A percentile compares a stretch with the other conserved stretches of the same genome.
Conservation (phyloP, 2,113 vertebrate genomes). For the Eubucco bourcierii region DNA sequence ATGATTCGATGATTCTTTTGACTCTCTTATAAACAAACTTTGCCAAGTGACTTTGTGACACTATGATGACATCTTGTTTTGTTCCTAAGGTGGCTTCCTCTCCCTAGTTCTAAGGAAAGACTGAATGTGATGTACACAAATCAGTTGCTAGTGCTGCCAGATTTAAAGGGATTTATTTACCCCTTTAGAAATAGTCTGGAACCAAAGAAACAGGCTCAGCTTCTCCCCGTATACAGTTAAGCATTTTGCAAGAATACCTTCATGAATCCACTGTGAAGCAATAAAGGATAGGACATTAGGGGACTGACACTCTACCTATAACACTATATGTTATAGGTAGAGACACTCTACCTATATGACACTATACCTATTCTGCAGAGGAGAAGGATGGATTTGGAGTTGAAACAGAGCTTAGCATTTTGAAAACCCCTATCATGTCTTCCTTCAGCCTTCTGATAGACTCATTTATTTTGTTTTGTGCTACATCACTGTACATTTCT, state of each 20-base stretch:
- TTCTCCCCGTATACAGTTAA: neutral
- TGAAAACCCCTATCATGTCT: neutral
- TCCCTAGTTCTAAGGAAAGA: neutral
- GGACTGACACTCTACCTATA: neutral
- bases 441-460: neutral
- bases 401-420: slow-evolving; percentile 1
- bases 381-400: neutral
- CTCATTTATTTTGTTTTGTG: neutral
- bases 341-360: neutral
- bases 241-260: neutral
- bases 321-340: no score
- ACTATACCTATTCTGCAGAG: slow-evolving; percentile 25
- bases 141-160: neutral
- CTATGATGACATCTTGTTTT: neutral
- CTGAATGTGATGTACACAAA: neutral
- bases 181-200: neutral
- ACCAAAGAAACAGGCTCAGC: neutral
- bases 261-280: neutral
- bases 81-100: neutral
- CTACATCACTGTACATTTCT: neutral
- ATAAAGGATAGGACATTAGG: neutral
- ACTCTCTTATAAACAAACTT: neutral
- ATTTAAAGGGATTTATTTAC: neutral
- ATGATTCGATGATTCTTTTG: neutral
- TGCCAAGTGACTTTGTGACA: neutral